These are phyloP conservation scores for Patiria pectinifera DNA, from an alignment of 53 echinoderm and acorn worm genomes.

Conservation along the genomic window DNA sequence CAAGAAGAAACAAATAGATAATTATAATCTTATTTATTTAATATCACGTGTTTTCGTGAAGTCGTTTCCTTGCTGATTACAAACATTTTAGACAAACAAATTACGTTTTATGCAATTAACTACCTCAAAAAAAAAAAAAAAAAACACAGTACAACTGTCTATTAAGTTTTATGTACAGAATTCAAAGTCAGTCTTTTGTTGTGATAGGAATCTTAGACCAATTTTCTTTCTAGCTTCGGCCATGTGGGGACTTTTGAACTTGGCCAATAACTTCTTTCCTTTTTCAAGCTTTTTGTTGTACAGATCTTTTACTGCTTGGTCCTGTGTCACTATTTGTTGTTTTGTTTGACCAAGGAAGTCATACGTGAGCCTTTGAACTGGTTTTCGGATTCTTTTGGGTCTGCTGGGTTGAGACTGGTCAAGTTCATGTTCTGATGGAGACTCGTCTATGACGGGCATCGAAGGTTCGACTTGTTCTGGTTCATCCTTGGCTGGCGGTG, in stretches of 20 bases:
- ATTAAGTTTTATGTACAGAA: not conserved
- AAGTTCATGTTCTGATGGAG: not conserved
- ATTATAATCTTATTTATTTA: too few relatives aligned
- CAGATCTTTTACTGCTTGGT: slow-evolving; percentile 4
- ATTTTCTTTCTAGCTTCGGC: slow-evolving; percentile 34
- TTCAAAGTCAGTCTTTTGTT: not conserved
- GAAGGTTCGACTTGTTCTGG: not conserved
- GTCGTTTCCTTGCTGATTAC: too few relatives aligned
- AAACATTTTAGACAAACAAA: not conserved
- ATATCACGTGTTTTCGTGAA: too few relatives aligned
- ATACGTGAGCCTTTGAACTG: not conserved
- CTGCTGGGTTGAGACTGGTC: not conserved
- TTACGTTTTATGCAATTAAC: not conserved
- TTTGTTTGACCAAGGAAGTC: slow-evolving; percentile 22
- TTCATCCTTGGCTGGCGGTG: not conserved
- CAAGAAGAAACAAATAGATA: not conserved
- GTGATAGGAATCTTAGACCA: slow-evolving; percentile 6
- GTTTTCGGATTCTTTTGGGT: slow-evolving; percentile 20
- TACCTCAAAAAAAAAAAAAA: not conserved
- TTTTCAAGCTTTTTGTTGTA: slow-evolving; percentile 5
- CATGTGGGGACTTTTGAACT: slow-evolving; percentile 16
- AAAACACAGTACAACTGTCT: not conserved
- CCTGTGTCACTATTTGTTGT: not conserved
- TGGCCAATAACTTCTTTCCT: slow-evolving; percentile 14
- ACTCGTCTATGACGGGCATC: slow-evolving; percentile 8